Base-by-base conservation (phyloP, 1,140 invertebrate species). In the Drosophila nigromelanica region DNA sequence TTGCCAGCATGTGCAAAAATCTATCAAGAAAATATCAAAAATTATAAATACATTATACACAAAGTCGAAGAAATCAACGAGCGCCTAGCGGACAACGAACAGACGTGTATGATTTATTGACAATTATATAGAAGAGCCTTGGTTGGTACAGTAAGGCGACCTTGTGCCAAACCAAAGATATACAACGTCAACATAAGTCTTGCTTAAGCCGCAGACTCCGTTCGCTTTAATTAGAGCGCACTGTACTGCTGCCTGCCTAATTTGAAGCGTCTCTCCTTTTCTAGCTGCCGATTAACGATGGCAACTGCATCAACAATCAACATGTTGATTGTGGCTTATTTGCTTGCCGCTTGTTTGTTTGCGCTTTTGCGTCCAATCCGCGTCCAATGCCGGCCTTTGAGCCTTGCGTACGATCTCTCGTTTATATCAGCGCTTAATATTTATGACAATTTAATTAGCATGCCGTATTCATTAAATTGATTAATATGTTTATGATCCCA, bases 1-100 rank as follows among this genome's bases (percentile, higher is more conserved):
- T 86, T 52, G 71, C 78, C 81, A 87, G 43, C 81, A 87, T 86
- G 82, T 86, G 81, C 81, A 81, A 69, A 86, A 86, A 87, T 87
- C 81, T 81, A 81, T 80, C 64, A 85, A 59, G 51, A 50, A 63
- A 81, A 78, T 80, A 76, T 76, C 50, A 76, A 59, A 59, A 73
- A 51, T 42, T 76, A 63, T 47, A 68, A 67, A 71, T 73, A 59
- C 33, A 82, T 67, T 69, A 18, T 35, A 30, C n/a, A 21, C 14
- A 39, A 24, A 64, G 60, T 75, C 70, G 82, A 85, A 86, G 70
- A 87, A 67, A 81, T 87, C 60, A 70, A 64, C 74, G 59, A 72
- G 15, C 35, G 21, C 3, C n/a, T 35, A 50, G 62, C 70, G 50
- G 64, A 81, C 81, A 30, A 33, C 33, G 35, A 76, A 56, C 78